Evolutionary conservation across 1,140 invertebrate genomes (phyloP), one percentile per base, ranked within the genome.

Genomic region (Gryon sp.): DNA sequence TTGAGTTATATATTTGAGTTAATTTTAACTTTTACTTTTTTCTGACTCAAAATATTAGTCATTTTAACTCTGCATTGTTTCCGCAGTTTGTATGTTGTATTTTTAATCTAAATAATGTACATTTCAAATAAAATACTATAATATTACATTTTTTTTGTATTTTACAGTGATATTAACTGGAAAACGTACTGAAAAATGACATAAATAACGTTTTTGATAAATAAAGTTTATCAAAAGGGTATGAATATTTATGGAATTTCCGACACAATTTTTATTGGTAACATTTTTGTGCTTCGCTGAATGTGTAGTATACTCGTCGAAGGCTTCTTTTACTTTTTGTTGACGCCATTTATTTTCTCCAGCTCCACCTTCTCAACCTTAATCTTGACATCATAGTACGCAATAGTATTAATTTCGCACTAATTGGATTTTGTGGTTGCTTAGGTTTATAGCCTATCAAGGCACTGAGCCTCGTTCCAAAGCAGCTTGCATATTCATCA

Each of bases 351-450:
- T 68, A 62, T 66, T 72, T 55, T 57, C 66, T 68, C 53, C 6
- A 41, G 53, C 75, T 72, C 68, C 75, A 68, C 75, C 75, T 77
- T 43, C 62, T 60, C 45, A 28, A 46, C 66, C 68, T 62, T 65
- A 70, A 77, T 72, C 74, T 60, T 59, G 52, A 70, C 74, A 66
- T 70, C 74, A 60, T 70, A 70, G 63, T 75, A 68, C 63, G 76
- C 78, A 65, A 45, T 79, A 62, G 80, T 86, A 85, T 84, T 86
- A 85, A 86, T 85, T 85, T 85, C 81, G 70, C 80, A 62, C 86
- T 88, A 88, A 88, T 88, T 88, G 86, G 84, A 87, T 87, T 88
- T 86, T 87, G 86, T 86, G 85, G 81, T 82, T 83, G 80, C 79
- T 86, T 83, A 83, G 81, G 77, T 87, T 88, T 86, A 87, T 86